Base-by-base conservation (phyloP, 2,113 vertebrate genomes). In the Vanacampus margaritifer region DNA sequence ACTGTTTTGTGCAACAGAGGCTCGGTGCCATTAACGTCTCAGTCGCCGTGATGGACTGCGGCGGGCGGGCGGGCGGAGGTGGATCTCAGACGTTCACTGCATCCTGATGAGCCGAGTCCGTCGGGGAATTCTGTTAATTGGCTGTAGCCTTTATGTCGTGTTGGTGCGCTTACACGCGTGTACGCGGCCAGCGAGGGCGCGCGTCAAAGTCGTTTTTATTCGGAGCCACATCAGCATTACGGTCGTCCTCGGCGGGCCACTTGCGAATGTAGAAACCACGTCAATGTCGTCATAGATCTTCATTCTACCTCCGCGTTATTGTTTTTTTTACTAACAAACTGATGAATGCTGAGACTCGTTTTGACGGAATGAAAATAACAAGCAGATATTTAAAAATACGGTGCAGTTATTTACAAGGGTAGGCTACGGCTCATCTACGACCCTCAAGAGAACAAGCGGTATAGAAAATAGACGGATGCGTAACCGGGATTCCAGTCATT, bases 41-140 rank as follows among this genome's bases (percentile, higher is more conserved):
- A 45, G 74, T 71, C 71, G 43, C 73, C 73, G 75, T 71, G 84
- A 80, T 74, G 72, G 69, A 76, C 72, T 72, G 71, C 68, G 72
- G 81, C 66, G 19, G 64, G 75, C 63, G 71, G 72, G 81, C 66
- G 19, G 64, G 75, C 63, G 71, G 64, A 65, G 72, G 79, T 50
- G 67, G 73, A 82, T 83, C 81, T 79, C 76, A 67, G 53, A 24
- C 67, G 75, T 72, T 82, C 72, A 24, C 77, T 72, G 87, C 87
- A 85, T 87, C 73, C 74, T 79, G 83, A 88, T 85, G 78, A 85
- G 79, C 61, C 13, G 37, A 3, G 70, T 75, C 74, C 81, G 85
- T 75, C 73, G 67, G 79, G 86, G 78, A 70, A 71, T 75, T 45
- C 79, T 78, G 84, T 78, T 84, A 88, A 90, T 88, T 87, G 83